A percentile compares a stretch with the other conserved stretches of the same genome.
These are phyloP conservation scores for Aphelenchoides avenae DNA, from an alignment of 1,140 invertebrate genomes.

Conservation along the genomic window DNA sequence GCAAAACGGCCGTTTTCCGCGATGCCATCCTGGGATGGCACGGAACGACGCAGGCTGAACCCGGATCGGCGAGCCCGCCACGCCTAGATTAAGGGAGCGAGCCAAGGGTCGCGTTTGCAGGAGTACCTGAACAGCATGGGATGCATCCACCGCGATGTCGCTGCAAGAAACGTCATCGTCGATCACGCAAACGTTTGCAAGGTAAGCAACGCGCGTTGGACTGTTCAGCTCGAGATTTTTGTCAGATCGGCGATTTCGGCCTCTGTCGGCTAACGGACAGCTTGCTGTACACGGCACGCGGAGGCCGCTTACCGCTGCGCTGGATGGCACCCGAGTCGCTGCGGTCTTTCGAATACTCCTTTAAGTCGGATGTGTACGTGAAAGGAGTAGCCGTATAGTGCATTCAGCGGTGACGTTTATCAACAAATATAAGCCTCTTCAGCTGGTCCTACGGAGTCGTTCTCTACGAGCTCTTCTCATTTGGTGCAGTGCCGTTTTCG, in stretches of 20 bases:
- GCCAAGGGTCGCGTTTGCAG: conserved; percentile 29
- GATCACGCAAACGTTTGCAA: conserved; percentile 75
- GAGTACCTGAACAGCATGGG: conserved; percentile 60
- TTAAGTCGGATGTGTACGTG: conserved; percentile 45
- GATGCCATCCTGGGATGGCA: no score
- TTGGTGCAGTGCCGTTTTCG: conserved; percentile 48
- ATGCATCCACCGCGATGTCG: conserved; percentile 89
- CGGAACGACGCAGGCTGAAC: no score
- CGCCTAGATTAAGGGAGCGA: no score
- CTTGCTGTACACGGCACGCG: conserved; percentile 93
- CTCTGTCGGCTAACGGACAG: conserved; percentile 85
- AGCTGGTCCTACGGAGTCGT: conserved; percentile 49
- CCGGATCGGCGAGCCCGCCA: no score
- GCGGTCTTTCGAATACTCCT: conserved; percentile 60
- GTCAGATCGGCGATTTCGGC: conserved; percentile 86
- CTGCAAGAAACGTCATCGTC: conserved; percentile 89
- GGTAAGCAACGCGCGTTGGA: conserved; percentile 14
- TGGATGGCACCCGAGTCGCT: conserved; percentile 99
- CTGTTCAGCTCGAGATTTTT: not conserved
- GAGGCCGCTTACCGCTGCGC: conserved; percentile 75
- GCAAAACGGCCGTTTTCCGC: no score
- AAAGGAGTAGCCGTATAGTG: not conserved
- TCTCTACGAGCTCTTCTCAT: conserved; percentile 46
- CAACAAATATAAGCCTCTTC: conserved; percentile 3
- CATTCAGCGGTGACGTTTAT: no score